Percentiles rank a stretch among this genome's conserved stretches.
These are phyloP conservation scores for Sebastiscus tertius DNA, from an alignment of 2,797 vertebrate genomes.

Conservation along the genomic window DNA sequence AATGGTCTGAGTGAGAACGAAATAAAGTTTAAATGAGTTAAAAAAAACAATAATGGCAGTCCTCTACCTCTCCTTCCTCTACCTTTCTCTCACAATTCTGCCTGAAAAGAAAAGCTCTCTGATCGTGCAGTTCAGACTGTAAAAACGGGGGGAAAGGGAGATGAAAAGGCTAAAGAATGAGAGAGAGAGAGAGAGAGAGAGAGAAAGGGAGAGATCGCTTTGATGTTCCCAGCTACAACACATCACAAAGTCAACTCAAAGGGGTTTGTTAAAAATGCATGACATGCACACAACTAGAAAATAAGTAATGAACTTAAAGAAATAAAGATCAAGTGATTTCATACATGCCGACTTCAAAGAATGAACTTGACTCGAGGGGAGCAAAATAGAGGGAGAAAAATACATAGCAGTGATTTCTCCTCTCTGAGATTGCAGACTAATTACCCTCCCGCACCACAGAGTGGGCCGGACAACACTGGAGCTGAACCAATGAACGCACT, in stretches of 20 bases:
- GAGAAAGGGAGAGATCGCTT: slow-evolving; percentile 75
- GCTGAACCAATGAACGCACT: slow-evolving; percentile 30
- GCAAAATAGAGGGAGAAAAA: slow-evolving; percentile 70
- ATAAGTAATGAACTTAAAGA: slow-evolving; percentile 95
- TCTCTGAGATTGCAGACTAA: slow-evolving; percentile 70
- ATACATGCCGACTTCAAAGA: slow-evolving; percentile 94
- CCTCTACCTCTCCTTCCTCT: slow-evolving; percentile 12
- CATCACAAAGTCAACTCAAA: slow-evolving; percentile 97
- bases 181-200: slow-evolving; percentile 13
- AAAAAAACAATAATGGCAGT: slow-evolving; percentile 38
- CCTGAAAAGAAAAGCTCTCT: slow-evolving; percentile 56
- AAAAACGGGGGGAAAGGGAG: slow-evolving; percentile 53
- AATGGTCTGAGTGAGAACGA: slow-evolving; percentile 48
- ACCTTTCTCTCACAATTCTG: slow-evolving; percentile 35
- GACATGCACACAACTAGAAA: slow-evolving; percentile 93
- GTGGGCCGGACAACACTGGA: slow-evolving; percentile 32
- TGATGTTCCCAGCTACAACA: slow-evolving; percentile 93
- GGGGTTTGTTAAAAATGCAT: slow-evolving; percentile 99
- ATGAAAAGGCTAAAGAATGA: slow-evolving; percentile 73
- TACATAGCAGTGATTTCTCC: slow-evolving; percentile 75
- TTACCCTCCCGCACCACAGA: slow-evolving; percentile 57
- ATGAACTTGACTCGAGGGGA: slow-evolving; percentile 86
- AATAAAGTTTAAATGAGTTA: slow-evolving; percentile 47
- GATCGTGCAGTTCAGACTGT: slow-evolving; percentile 36
- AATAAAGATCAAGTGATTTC: slow-evolving; percentile 96